These are phyloP conservation scores for Oncorhynchus tshawytscha DNA, from an alignment of 2,113 vertebrate genomes.

Conservation along the genomic window DNA sequence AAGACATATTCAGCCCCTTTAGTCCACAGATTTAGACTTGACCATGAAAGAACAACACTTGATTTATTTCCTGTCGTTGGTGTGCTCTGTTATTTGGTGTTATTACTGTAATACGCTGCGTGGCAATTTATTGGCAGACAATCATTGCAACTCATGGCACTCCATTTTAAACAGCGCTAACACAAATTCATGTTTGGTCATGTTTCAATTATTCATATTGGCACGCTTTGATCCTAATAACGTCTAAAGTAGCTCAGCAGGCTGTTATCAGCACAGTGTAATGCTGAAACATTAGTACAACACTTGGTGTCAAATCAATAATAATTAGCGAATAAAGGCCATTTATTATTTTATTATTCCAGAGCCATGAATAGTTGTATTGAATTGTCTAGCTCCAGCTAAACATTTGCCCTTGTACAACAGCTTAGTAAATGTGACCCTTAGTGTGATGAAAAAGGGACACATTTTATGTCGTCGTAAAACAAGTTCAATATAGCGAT, in stretches of 20 bases:
- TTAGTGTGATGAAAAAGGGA: no score
- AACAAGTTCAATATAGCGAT: no score
- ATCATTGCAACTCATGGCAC: no score
- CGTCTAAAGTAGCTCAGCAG: conserved; percentile 39
- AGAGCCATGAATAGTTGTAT: no score
- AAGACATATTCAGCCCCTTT: no score
- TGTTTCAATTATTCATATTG: conserved; percentile 33
- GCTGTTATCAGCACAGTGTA: conserved; percentile 39
- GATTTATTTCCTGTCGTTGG: neutral
- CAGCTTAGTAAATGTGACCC: no score
- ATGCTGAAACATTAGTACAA: conserved; percentile 47
- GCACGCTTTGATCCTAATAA: conserved; percentile 45
- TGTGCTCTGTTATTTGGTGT: neutral
- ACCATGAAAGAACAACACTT: no score
- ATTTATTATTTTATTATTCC: no score
- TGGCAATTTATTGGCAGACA: neutral
- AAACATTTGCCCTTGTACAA: no score
- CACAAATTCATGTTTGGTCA: neutral
- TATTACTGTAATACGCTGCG: neutral
- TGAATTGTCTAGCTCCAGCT: no score
- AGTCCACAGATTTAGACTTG: no score
- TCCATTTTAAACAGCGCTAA: neutral
- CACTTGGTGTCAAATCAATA: conserved; percentile 69
- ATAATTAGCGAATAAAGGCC: conserved; percentile 53
- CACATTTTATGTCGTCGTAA: no score